Conservation (phyloP, 2,888 invertebrate genomes). For the Tachina lurida region DNA sequence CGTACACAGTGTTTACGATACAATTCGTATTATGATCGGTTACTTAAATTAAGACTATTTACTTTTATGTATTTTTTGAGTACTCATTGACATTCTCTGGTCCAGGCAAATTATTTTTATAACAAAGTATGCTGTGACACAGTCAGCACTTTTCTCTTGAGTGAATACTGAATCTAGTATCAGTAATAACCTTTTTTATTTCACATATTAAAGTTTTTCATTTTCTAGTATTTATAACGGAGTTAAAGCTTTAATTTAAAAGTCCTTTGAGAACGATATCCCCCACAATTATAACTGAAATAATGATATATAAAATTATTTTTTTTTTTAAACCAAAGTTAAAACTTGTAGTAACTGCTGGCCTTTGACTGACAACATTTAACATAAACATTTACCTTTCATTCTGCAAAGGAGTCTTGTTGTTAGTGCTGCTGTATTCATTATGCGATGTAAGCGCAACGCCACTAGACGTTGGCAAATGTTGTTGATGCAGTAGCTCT, state of each 20-base stretch:
- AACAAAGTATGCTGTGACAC: no score
- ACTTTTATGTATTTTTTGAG: no score
- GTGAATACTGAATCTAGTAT: no score
- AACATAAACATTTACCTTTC: conserved; percentile 77
- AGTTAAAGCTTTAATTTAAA: not conserved
- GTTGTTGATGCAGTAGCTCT: conserved; percentile 49
- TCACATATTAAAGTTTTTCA: no score
- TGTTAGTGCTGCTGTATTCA: conserved; percentile 49
- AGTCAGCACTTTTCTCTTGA: no score
- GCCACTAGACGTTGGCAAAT: conserved; percentile 52
- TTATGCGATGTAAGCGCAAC: conserved; percentile 63
- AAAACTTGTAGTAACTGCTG: not conserved
- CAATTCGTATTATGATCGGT: no score
- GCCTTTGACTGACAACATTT: conserved; percentile 27
- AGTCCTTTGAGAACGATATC: conserved; percentile 23
- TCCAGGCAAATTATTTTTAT: no score
- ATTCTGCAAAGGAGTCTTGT: conserved; percentile 73
- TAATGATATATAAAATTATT: not conserved
- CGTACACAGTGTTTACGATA: no score
- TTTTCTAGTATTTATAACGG: not conserved
- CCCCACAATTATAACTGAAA: not conserved
- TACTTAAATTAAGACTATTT: no score
- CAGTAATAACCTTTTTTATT: no score
- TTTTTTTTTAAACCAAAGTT: not conserved
- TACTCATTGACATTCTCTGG: no score